Evolutionary conservation across 2,888 invertebrate species (phyloP), one percentile per base, ranked within the genome.

Genomic region (Podotricha telesiphe): DNA sequence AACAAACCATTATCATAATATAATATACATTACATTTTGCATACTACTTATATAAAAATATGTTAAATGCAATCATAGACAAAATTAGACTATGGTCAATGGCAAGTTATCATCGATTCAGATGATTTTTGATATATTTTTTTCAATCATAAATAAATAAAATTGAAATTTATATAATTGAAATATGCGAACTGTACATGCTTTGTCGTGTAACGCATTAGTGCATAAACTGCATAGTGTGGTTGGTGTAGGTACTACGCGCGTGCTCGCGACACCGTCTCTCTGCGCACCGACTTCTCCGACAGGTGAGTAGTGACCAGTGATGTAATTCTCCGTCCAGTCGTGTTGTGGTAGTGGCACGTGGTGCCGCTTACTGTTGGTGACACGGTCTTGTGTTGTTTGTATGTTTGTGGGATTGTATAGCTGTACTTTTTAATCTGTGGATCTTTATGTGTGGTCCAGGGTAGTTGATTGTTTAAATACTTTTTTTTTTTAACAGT

Each of bases 231-330:
- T 40, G 48, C 53, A 59, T 45, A 45, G 69, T 68, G 65, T 71
- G 68, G 69, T 75, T 75, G 78, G 76, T 76, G 79, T 62, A 72
- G 74, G 75, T 72, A 71, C 77, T 75, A 79, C 73, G 72, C 78
- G 75, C 67, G 78, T 77, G 73, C 81, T 77, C 85, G 84, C 59
- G 88, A 80, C 83, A 86, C 86, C 78, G 81, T 82, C 67, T 88
- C 89, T 72, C 82, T 86, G 64, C 85, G 86, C 75, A 88, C 91
- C 37, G 91, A 90, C 78, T 70, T 82, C 75, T 92, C 92, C 74
- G 92, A 91, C 89, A 91, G 92, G 91, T 91, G 1, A 42, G 42
- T 86, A 40, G 59, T 40, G 7, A 40, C 19, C 56, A 22, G 22
- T 51, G 51, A 15, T 15, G n/a, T 17, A 7, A 51, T 28, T 28